Percentiles rank a stretch among this genome's conserved stretches.
phyloP scores from a whole-genome alignment of 2,113 vertebrate genomes.

The Microtus pennsylvanicus region DNA sequence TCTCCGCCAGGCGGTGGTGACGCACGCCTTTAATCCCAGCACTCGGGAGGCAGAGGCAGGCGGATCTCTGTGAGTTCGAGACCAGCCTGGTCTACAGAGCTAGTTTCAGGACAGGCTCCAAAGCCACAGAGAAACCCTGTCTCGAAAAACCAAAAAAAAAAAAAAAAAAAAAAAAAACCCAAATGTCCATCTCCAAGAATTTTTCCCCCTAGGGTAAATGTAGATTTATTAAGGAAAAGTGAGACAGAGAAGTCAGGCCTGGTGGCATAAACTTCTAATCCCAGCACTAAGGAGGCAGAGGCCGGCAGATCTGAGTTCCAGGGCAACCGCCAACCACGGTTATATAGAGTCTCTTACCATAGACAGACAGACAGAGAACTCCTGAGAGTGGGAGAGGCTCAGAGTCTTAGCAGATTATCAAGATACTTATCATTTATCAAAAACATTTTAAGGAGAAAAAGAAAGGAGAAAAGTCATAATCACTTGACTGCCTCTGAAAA shows the following conservation, averaged over 20 bases:
- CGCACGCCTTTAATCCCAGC: too few relatives aligned
- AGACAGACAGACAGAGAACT: neutral
- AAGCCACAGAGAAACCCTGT: too few relatives aligned
- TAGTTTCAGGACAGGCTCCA: too few relatives aligned
- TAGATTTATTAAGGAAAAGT: neutral
- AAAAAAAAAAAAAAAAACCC: too few relatives aligned
- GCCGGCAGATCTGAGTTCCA: neutral
- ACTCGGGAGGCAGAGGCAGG: too few relatives aligned
- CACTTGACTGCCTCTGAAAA: slow-evolving; percentile 10
- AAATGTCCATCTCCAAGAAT: too few relatives aligned
- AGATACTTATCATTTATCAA: neutral
- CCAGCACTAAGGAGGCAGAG: neutral
- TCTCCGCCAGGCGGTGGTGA: neutral
- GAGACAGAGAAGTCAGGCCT: neutral
- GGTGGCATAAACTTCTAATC: neutral
- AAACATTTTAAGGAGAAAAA: slow-evolving; percentile 22
- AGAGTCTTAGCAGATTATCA: neutral
- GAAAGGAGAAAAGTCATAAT: neutral
- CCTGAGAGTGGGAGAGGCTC: neutral
- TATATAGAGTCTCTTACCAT: too few relatives aligned
- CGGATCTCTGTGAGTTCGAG: too few relatives aligned
- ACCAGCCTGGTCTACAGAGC: too few relatives aligned
- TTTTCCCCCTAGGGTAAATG: neutral
- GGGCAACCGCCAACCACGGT: neutral
- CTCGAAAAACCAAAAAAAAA: too few relatives aligned